Evolutionary conservation across 2,797 vertebrate genomes (phyloP), one percentile per base, ranked within the genome.

Genomic region (Manis pentadactyla): DNA sequence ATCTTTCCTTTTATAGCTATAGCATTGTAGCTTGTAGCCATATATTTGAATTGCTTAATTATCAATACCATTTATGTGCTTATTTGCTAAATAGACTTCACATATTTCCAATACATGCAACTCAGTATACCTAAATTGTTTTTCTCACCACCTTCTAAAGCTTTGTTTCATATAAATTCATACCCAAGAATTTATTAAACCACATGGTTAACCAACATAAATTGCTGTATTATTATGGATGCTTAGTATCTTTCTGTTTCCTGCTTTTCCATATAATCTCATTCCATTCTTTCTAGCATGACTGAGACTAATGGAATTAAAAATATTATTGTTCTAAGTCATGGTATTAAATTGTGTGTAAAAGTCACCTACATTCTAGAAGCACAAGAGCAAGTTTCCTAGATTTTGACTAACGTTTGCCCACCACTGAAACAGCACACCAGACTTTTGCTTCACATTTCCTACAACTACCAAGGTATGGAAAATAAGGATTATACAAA

Each of bases 351-450:
- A 61, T 37, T 27, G 63, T 83, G 27, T 87, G 14, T 84, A 66
- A 81, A 94, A 94, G n/a, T 85, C 37, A 75, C 59, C 31, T 57
- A 5, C 18, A 55, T 93, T 81, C 19, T 71, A 83, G n/a, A 84
- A 66, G 31, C 34, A 46, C 12, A 75, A 53, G 49, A 77, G 11
- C 37, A 90, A 37, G 53, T 79, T 64, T 78, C 18, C 49, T 79
- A 27, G 49, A 29, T 75, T 87, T 87, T 59, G 34, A 92, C 59
- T 89, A 7, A 42, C n/a, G 29, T 85, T 87, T 34, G 46, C 34
- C 49, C 31, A 0, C 37, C 39, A 2, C 12, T 66, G 4, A 94
- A 69, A 85, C 0, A 84, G 31, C 31, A 61, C 21, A 66, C 6
- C 49, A 18, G 23, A 37, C 75, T 84, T 95, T 87, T 63, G 23